Base-by-base conservation (phyloP, 1,140 invertebrate species). In the Lutraria rhynchaena region DNA sequence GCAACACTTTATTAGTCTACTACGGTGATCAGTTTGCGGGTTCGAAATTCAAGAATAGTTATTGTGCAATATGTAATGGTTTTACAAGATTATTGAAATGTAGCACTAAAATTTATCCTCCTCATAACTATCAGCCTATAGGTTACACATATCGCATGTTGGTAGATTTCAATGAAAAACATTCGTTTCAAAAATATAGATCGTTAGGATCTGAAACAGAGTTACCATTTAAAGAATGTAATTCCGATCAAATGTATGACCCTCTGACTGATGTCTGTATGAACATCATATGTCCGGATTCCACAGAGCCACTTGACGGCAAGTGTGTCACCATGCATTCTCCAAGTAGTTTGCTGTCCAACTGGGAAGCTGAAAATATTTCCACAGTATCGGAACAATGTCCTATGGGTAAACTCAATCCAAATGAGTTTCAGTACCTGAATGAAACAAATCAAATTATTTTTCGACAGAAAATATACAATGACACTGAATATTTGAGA, bases 111-210 rank as follows among this genome's bases (percentile, higher is more conserved):
- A 1, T 1, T 1, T 37, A 49, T 49, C 35, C 22, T 3, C 3
- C 9, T 29, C n/a, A 3, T 13, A 55, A 31, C 17, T 41, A 70
- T 33, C 77, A 69, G 9, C 33, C 1, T 17, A 27, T 41, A 49
- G 33, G 13, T 22, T 82, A 82, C 24, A 70, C 82, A 17, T 88
- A 83, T 65, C 82, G 85, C 17, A 78, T 89, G 44, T 77, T 87
- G 0, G 49, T 89, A 15, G 85, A 89, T 63, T 70, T 86, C 22
- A 85, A 85, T 67, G 60, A 49, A 11, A 35, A 69, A 29, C 71
- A 27, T 2, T 53, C 24, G 3, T 22, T 57, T n/a, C 31, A 71
- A 24, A 49, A 70, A 15, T 5, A 41, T 41, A 41, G 5, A 41
- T 41, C 5, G 5, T 41, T 15, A 15, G 37, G 5, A 7, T 41